Percentiles rank a stretch among this genome's conserved stretches.
Evolutionary conservation across 1,140 invertebrate species (phyloP).

Genomic region (Drosophila subpulchrella): DNA sequence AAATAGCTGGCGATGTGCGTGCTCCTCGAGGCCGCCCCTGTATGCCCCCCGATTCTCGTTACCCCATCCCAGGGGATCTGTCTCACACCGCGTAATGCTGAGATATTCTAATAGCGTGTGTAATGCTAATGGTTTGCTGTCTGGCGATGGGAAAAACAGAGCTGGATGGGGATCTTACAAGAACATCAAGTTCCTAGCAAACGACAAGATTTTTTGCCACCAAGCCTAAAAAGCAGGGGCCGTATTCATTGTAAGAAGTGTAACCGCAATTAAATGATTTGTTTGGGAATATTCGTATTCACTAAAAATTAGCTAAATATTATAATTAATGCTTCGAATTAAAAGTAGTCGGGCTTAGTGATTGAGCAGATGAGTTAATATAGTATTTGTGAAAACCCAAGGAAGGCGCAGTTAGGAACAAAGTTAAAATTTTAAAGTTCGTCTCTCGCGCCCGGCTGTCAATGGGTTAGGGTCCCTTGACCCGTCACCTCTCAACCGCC

Average conservation of each 20-base stretch:
- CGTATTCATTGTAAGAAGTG: no score
- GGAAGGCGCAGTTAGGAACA: background rate
- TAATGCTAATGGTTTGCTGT: slow-evolving; percentile 62
- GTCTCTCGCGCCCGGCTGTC: slow-evolving; percentile 25
- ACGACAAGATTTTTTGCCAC: background rate
- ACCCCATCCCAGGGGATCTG: background rate
- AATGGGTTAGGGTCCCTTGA: slow-evolving; percentile 51
- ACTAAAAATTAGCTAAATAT: no score
- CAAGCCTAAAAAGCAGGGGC: no score
- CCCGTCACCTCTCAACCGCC: background rate
- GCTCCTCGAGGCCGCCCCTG: slow-evolving; percentile 12
- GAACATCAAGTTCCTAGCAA: background rate
- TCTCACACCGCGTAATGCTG: slow-evolving; percentile 48
- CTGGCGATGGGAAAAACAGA: background rate
- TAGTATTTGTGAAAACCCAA: no score
- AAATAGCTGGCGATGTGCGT: slow-evolving; percentile 58
- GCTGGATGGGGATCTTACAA: background rate
- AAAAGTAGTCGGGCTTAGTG: no score
- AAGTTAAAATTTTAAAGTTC: slow-evolving; percentile 10
- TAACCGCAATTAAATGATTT: no score
- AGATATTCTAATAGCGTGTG: slow-evolving; percentile 73
- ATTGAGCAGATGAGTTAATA: no score
- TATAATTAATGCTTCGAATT: no score
- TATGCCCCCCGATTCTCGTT: no score
- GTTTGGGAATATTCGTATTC: no score